Evolutionary conservation across 2,113 vertebrate genomes (phyloP).

Genomic region (Brachirus orientalis): DNA sequence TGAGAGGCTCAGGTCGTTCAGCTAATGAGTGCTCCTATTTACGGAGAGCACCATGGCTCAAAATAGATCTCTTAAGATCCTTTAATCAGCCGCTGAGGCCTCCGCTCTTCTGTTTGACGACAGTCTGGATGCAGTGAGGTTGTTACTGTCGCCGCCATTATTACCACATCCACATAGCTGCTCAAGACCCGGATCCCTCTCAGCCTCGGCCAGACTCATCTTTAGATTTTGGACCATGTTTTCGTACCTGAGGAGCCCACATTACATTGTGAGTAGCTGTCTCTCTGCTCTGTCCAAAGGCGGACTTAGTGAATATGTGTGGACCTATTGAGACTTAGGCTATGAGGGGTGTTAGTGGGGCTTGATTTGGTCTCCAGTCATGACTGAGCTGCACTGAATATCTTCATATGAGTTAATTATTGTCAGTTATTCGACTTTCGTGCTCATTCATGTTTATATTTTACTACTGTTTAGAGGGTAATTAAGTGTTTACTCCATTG

Average conservation of each 20-base stretch:
- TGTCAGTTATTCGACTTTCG: no score
- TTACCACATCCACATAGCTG: neutral
- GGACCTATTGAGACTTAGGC: constrained; percentile 29
- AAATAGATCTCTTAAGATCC: constrained; percentile 78
- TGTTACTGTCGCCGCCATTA: neutral
- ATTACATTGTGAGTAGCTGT: constrained; percentile 71
- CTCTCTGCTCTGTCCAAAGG: neutral
- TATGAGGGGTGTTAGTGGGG: constrained; percentile 44
- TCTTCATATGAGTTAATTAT: no score
- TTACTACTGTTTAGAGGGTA: no score
- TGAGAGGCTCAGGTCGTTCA: constrained; percentile 59
- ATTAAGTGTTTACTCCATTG: no score
- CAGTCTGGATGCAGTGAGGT: constrained; percentile 19
- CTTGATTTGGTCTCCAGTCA: constrained; percentile 1
- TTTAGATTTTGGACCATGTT: constrained; percentile 63
- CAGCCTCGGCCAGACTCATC: neutral
- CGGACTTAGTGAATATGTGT: neutral
- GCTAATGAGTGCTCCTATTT: constrained; percentile 76
- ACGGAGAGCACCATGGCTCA: constrained; percentile 52
- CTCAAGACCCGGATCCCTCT: neutral
- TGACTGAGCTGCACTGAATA: neutral
- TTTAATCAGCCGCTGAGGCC: constrained; percentile 64
- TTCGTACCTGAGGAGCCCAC: constrained; percentile 74
- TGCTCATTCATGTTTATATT: no score
- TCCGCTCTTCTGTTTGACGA: constrained; percentile 29